phyloP scores from a whole-genome alignment of 2,113 vertebrate species.

The Astur gentilis region DNA sequence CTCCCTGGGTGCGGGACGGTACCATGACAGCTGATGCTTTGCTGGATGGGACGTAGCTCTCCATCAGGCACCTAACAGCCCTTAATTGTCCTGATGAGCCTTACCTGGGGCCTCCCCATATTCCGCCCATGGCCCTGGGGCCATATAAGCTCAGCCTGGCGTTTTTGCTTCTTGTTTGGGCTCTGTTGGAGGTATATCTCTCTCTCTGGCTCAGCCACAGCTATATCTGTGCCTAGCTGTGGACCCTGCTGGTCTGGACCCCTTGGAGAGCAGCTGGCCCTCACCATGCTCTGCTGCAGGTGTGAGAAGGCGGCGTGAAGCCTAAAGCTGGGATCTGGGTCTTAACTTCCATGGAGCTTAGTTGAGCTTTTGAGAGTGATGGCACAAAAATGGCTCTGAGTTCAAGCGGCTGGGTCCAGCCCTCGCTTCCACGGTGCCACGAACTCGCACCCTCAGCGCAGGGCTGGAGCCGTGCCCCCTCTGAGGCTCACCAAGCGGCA shows the following conservation, averaged over 20 bases:
- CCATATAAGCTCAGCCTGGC: rapidly evolving
- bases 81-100: background rate
- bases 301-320: rapidly evolving
- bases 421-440: rapidly evolving
- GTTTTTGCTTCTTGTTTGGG: rapidly evolving
- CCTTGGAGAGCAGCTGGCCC: background rate
- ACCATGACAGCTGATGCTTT: background rate
- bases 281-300: rapidly evolving
- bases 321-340: background rate
- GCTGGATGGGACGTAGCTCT: background rate
- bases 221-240: rapidly evolving
- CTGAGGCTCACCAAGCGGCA: rapidly evolving
- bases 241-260: rapidly evolving
- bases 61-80: no score
- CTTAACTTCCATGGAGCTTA: rapidly evolving
- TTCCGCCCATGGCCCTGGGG: rapidly evolving
- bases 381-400: rapidly evolving
- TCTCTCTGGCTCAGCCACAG: rapidly evolving
- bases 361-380: rapidly evolving
- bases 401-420: rapidly evolving
- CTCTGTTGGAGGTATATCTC: rapidly evolving
- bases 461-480: rapidly evolving
- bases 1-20: background rate
- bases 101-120: background rate
- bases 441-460: rapidly evolving